These are phyloP conservation scores for Gambusia holbrooki DNA, from an alignment of 2,113 vertebrate genomes.

Conservation along the genomic window DNA sequence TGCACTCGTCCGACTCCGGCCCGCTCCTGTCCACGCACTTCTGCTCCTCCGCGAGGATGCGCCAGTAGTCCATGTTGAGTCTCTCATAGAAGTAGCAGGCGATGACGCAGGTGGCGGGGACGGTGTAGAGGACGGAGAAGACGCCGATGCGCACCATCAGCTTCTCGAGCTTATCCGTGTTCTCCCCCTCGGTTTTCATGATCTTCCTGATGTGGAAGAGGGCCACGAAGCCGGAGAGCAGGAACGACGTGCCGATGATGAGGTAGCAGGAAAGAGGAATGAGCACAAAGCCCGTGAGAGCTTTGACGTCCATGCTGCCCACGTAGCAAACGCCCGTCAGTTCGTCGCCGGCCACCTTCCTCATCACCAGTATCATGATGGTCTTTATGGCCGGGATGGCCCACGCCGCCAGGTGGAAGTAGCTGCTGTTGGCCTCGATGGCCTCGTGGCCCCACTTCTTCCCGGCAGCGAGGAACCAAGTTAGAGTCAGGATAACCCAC, in stretches of 20 bases:
- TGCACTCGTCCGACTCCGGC: constrained; percentile 85
- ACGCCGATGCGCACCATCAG: constrained; percentile 97
- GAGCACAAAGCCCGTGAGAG: constrained; percentile 93
- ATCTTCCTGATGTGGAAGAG: constrained; percentile 96
- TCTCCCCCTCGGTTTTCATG: constrained; percentile 97
- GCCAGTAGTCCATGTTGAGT: constrained; percentile 95
- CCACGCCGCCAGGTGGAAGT: constrained; percentile 97
- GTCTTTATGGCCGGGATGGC: constrained; percentile 95
- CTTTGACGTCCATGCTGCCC: constrained; percentile 94
- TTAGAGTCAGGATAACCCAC: constrained; percentile 96
- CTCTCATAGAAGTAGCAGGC: constrained; percentile 97
- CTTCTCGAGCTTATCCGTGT: constrained; percentile 96
- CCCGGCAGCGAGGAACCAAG: constrained; percentile 96
- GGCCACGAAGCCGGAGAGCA: constrained; percentile 95
- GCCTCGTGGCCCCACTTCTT: constrained; percentile 99
- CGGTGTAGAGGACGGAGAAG: constrained; percentile 94
- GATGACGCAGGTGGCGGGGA: constrained; percentile 96
- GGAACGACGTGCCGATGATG: constrained; percentile 92
- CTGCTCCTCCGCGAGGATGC: constrained; percentile 82
- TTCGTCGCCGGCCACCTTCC: constrained; percentile 95
- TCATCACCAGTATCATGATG: constrained; percentile 94
- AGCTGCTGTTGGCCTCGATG: constrained; percentile 97
- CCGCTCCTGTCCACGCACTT: constrained; percentile 81
- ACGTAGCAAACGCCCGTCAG: constrained; percentile 95
- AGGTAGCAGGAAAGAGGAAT: constrained; percentile 94